phyloP scores from a whole-genome alignment of 2,888 invertebrate species.

The Tortricodes alternella region DNA sequence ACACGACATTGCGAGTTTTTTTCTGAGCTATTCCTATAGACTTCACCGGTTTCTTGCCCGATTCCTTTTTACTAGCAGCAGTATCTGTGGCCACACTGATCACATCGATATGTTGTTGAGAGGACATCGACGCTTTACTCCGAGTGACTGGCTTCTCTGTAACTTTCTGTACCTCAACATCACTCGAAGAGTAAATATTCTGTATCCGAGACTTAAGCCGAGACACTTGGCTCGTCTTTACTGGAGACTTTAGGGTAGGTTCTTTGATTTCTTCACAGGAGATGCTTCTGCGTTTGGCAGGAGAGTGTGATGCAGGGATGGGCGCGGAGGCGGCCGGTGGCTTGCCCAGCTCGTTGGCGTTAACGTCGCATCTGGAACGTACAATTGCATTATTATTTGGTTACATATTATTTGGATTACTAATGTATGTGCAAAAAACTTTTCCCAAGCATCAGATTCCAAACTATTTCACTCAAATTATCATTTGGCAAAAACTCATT shows the following conservation, averaged over 20 bases:
- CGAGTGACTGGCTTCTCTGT: neutral
- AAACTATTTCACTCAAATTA: no score
- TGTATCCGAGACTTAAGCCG: neutral
- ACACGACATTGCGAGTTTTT: no score
- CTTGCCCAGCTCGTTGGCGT: conserved; percentile 6
- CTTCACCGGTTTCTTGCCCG: neutral
- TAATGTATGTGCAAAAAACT: no score
- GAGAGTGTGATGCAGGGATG: neutral
- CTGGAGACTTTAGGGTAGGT: neutral
- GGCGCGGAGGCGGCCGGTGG: neutral
- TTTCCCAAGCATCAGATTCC: no score
- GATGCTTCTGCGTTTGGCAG: neutral
- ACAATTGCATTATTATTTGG: neutral
- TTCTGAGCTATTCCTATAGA: neutral
- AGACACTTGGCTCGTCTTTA: neutral
- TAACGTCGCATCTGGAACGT: conserved; percentile 16
- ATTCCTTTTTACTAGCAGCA: neutral
- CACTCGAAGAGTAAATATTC: neutral
- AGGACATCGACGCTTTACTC: neutral
- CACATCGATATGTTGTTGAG: neutral
- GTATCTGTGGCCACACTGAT: neutral
- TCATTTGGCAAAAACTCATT: no score
- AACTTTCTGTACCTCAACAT: neutral
- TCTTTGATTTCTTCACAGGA: neutral
- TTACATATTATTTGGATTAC: no score